Evolutionary conservation across 2,888 invertebrate genomes (phyloP).

Genomic region (Leptinotarsa haldemani): DNA sequence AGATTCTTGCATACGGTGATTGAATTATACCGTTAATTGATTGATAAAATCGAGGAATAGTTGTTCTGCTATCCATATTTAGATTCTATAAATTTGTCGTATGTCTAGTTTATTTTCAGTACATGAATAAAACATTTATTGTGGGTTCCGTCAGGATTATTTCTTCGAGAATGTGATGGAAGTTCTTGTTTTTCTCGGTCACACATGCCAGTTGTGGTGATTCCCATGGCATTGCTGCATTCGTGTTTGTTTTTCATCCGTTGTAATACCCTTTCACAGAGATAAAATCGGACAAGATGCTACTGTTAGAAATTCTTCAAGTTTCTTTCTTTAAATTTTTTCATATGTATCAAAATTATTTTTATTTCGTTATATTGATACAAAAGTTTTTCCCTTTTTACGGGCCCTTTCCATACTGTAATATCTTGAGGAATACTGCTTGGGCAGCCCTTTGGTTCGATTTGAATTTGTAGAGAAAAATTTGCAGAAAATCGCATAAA

Average conservation of each 20-base stretch:
- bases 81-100: constrained; percentile 12
- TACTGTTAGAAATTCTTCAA: no score
- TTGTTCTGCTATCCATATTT: constrained; percentile 1
- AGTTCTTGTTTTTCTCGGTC: background rate
- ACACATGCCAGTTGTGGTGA: background rate
- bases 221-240: background rate
- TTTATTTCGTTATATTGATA: no score
- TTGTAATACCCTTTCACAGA: background rate
- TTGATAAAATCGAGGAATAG: constrained; percentile 6
- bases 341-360: no score
- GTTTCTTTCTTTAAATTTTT: no score
- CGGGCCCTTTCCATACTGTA: no score
- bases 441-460: no score
- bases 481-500: no score
- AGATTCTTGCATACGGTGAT: constrained; percentile 15
- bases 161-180: background rate
- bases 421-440: no score
- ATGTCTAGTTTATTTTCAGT: constrained; percentile 1
- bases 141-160: background rate
- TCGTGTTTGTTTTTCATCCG: background rate
- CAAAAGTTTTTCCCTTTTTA: no score
- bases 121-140: background rate
- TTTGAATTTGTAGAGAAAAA: no score
- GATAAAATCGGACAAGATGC: background rate
- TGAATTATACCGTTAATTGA: constrained; percentile 19